Evolutionary conservation across 2,888 invertebrate genomes (phyloP).

Genomic region (Napeogenes inachia): DNA sequence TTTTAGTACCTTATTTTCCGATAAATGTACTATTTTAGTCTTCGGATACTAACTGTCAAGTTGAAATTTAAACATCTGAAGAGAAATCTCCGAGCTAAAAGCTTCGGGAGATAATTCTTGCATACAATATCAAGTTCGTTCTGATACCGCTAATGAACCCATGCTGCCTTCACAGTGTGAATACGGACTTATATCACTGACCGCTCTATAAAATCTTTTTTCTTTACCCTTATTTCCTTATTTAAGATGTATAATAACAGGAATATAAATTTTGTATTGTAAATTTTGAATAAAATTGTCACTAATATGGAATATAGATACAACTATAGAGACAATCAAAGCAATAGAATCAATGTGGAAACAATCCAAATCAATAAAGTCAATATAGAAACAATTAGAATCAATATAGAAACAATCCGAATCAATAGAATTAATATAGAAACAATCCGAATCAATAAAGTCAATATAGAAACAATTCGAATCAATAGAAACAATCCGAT

Average conservation of each 20-base stretch:
- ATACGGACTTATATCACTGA: slow-evolving; percentile 54
- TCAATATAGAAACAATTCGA: too few relatives aligned
- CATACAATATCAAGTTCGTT: slow-evolving; percentile 48
- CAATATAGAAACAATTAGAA: too few relatives aligned
- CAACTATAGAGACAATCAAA: too few relatives aligned
- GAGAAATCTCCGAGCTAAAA: slow-evolving; percentile 64
- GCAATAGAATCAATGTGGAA: too few relatives aligned
- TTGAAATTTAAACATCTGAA: slow-evolving; percentile 37
- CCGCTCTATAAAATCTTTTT: slow-evolving; percentile 1
- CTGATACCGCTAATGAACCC: slow-evolving; percentile 74
- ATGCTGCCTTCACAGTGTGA: slow-evolving; percentile 67
- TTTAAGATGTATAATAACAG: neutral
- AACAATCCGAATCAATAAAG: too few relatives aligned
- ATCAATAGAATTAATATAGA: too few relatives aligned
- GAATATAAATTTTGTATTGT: neutral
- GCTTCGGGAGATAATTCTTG: slow-evolving; percentile 63
- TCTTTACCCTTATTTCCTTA: slow-evolving; percentile 1
- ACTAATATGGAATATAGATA: neutral
- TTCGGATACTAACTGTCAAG: slow-evolving; percentile 36
- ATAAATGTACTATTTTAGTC: slow-evolving; percentile 45
- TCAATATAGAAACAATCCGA: too few relatives aligned
- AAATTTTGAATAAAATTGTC: neutral
- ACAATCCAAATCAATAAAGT: too few relatives aligned
- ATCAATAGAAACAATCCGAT: too few relatives aligned
- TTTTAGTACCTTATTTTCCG: slow-evolving; percentile 7